phyloP scores from a whole-genome alignment of 2,797 vertebrate species.

The Tamandua tetradactyla region DNA sequence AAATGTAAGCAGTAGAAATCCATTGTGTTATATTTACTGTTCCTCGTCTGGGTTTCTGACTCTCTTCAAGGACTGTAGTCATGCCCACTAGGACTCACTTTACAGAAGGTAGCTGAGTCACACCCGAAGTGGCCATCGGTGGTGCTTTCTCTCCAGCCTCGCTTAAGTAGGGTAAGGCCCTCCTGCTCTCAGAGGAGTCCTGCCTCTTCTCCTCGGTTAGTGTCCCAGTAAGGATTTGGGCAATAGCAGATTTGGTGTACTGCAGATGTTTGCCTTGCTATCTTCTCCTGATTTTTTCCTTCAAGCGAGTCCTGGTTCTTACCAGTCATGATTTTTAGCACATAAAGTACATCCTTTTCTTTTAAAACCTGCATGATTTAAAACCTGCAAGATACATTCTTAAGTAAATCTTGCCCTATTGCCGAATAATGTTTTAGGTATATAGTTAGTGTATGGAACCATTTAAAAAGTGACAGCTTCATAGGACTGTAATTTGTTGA shows the following conservation, averaged over 20 bases:
- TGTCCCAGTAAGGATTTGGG: conserved; percentile 20
- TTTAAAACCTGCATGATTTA: not conserved
- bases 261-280: conserved; percentile 67
- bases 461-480: conserved; percentile 10
- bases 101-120: not conserved
- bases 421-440: not conserved
- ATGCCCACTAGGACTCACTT: not conserved
- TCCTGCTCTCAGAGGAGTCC: not conserved
- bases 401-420: not conserved
- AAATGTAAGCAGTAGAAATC: not conserved
- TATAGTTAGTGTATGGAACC: conserved; percentile 21
- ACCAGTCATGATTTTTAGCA: not conserved
- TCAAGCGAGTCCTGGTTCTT: conserved; percentile 17
- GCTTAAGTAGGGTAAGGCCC: not conserved
- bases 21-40: not conserved
- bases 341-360: not conserved
- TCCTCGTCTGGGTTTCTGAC: not conserved
- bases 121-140: not conserved
- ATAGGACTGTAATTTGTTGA: conserved; percentile 17
- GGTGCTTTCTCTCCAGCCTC: not conserved
- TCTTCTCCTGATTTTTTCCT: not conserved
- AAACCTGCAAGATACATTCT: too few relatives aligned
- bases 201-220: not conserved
- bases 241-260: conserved; percentile 74
- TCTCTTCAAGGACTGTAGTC: not conserved